Evolutionary conservation across 2,888 invertebrate species (phyloP), one percentile per base, ranked within the genome.

Genomic region (Allacma fusca): DNA sequence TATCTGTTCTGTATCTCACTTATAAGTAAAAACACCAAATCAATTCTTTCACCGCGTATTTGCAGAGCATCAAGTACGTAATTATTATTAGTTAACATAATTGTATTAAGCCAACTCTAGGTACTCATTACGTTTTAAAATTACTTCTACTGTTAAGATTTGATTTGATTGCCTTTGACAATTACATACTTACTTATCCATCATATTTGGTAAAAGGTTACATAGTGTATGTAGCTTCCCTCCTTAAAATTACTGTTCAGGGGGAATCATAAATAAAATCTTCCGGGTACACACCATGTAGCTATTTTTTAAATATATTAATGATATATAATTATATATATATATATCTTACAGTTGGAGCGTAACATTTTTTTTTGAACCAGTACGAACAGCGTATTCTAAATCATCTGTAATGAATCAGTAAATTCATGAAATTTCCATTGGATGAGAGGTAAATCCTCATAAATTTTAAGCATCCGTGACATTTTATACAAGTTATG

Each of bases 141-240:
- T 68, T 29, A 67, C 5, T n/a, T 40, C n/a, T 68, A 21, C 23
- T 34, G 7, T 28, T 40, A 68, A 21, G 40, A 68, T 68, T 40
- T 68, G 29, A 68, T 40, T 68, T 68, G 68, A 68, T 68, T 68
- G 68, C 68, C 68, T 40, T 68, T 68, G 68, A 68, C 68, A 68
- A 68, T 34, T 68, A 28, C 43, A 21, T n/a, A 5, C 50, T 50
- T 50, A 50, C 9, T n/a, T n/a, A n/a, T n/a, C n/a, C 50, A 50
- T 50, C 28, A 26, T 19, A 67, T 13, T 12, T n/a, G 16, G n/a
- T 16, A 68, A 24, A 23, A 21, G 16, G 23, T 68, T 67, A 29
- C n/a, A 19, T 9, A 24, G 23, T 67, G 7, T 16, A n/a, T 40
- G n/a, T 68, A 68, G 24, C 67, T 68, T 29, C 23, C 34, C 40